Conservation (phyloP, 2,113 vertebrate genomes). For the Hipposideros armiger region DNA sequence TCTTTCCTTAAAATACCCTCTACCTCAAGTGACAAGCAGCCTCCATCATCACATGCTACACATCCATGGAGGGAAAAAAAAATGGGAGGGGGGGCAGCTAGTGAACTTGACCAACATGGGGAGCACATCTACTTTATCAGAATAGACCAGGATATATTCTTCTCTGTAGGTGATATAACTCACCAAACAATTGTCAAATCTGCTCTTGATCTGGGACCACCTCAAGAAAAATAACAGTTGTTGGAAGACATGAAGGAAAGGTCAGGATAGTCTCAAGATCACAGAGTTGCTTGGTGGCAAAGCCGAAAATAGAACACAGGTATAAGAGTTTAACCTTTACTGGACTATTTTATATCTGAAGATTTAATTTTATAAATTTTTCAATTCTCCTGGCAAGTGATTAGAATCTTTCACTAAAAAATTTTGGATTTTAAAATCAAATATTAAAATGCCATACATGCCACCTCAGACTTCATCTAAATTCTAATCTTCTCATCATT, state of each 20-base stretch:
- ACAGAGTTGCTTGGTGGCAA: not conserved
- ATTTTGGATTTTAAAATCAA: conserved; percentile 64
- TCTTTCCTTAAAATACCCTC: not conserved
- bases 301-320: conserved; percentile 24
- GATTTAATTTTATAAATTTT: not conserved
- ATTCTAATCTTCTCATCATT: not conserved
- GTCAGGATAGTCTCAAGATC: conserved; percentile 37
- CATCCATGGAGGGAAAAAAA: not conserved
- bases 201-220: not conserved
- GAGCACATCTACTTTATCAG: not conserved
- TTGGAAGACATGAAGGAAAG: conserved; percentile 6
- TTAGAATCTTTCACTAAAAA: conserved; percentile 17
- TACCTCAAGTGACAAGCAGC: not conserved
- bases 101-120: not conserved
- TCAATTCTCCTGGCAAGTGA: not conserved
- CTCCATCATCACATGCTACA: not conserved
- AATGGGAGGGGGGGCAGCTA: not conserved
- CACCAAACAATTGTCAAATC: not conserved
- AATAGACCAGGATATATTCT: not conserved
- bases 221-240: conserved; percentile 21
- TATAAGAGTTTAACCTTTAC: not conserved
- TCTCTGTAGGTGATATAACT: conserved; percentile 1
- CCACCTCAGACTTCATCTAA: conserved; percentile 49
- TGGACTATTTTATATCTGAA: not conserved
- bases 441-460: conserved; percentile 26